Evolutionary conservation across 2,797 vertebrate species (phyloP).

Genomic region (Microctenopoma lineatum): DNA sequence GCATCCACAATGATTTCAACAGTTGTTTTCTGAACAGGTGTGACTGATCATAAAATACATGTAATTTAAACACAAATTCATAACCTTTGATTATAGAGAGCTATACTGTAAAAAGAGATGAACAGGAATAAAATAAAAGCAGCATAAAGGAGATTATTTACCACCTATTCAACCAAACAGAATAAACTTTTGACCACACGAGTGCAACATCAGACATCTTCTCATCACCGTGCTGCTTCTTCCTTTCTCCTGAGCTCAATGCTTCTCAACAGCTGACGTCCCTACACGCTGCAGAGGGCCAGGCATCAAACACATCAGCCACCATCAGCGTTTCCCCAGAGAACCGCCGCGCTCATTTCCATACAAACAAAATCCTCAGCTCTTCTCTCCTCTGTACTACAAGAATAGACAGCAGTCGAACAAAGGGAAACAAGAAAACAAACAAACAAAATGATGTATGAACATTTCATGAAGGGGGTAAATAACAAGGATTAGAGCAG

Average conservation of each 20-base stretch:
- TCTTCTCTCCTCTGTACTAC: conserved; percentile 69
- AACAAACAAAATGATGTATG: conserved; percentile 82
- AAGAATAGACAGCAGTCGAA: conserved; percentile 77
- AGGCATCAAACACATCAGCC: conserved; percentile 66
- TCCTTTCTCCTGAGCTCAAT: conserved; percentile 5
- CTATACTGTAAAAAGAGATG: background rate
- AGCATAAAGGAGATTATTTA: background rate
- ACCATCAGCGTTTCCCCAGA: conserved; percentile 30
- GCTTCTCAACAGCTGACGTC: background rate
- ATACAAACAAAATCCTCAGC: conserved; percentile 73
- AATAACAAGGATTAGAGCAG: conserved; percentile 35
- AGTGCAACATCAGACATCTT: background rate
- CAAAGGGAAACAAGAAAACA: conserved; percentile 82
- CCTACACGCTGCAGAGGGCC: conserved; percentile 21
- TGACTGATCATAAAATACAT: no score
- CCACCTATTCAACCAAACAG: background rate
- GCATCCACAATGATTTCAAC: no score
- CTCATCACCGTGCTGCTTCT: background rate
- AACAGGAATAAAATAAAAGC: background rate
- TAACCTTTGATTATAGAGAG: background rate
- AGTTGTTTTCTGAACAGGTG: background rate
- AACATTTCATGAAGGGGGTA: conserved; percentile 50
- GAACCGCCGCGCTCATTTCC: conserved; percentile 63
- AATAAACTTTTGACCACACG: conserved; percentile 23
- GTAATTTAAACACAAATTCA: background rate